Conservation (phyloP, 2,797 vertebrate genomes). For the Platyrinchus mystaceus region DNA sequence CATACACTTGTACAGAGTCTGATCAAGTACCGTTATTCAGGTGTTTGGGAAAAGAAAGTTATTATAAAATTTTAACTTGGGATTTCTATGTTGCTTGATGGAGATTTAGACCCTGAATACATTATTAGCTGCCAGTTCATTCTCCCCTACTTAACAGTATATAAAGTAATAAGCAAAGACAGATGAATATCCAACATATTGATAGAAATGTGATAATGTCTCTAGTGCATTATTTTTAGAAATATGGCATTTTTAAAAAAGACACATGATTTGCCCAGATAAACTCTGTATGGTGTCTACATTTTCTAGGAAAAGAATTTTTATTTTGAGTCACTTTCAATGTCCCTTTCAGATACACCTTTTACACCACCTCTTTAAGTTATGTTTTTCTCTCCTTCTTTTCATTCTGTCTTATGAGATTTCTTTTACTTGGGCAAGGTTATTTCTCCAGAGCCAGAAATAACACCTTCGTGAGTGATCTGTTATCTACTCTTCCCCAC, state of each 20-base stretch:
- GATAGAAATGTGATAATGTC: neutral
- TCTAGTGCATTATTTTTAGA: neutral
- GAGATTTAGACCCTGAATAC: neutral
- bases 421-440: neutral
- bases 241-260: neutral
- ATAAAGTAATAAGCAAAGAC: neutral
- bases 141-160: neutral
- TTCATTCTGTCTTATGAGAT: neutral
- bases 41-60: neutral
- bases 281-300: neutral
- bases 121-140: neutral
- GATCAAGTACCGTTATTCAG: neutral
- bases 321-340: neutral
- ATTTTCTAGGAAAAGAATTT: neutral
- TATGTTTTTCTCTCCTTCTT: neutral
- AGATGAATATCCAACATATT: neutral
- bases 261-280: neutral
- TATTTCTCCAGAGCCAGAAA: neutral
- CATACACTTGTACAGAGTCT: neutral
- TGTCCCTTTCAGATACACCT: neutral
- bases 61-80: neutral
- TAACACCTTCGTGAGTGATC: neutral
- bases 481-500: neutral
- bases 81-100: neutral
- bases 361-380: neutral